phyloP scores from a whole-genome alignment of 1,140 invertebrate genomes.

The Bombus picipes region DNA sequence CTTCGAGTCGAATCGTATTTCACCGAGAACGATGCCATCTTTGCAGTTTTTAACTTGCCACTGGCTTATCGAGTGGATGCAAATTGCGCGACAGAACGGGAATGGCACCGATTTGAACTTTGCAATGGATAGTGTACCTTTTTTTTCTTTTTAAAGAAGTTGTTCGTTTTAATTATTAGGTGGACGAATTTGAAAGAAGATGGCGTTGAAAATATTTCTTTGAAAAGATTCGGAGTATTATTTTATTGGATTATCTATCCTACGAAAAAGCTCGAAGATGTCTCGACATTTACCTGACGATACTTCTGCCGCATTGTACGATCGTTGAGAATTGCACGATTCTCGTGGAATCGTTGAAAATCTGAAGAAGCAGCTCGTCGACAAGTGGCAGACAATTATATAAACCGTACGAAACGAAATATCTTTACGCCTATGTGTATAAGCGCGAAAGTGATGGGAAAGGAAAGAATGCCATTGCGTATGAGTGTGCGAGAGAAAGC shows the following conservation, averaged over 20 bases:
- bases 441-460: neutral
- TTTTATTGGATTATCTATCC: neutral
- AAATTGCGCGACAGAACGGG: neutral
- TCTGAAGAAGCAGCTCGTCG: neutral
- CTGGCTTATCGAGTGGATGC: accelerated
- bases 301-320: too few species aligned
- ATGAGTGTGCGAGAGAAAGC: neutral
- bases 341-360: neutral
- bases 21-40: neutral
- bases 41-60: neutral
- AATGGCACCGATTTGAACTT: too few species aligned
- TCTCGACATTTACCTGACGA: too few species aligned
- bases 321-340: neutral
- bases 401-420: neutral
- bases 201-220: neutral
- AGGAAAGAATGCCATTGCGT: neutral
- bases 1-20: neutral
- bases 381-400: too few species aligned
- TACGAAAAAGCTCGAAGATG: neutral
- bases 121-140: too few species aligned
- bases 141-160: too few species aligned
- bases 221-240: neutral
- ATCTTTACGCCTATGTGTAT: neutral
- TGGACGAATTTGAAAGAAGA: neutral
- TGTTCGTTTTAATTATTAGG: too few species aligned